These are phyloP conservation scores for Isaurus tuberculatus DNA, from an alignment of 92 coral and sea anemone genomes.

Conservation along the genomic window DNA sequence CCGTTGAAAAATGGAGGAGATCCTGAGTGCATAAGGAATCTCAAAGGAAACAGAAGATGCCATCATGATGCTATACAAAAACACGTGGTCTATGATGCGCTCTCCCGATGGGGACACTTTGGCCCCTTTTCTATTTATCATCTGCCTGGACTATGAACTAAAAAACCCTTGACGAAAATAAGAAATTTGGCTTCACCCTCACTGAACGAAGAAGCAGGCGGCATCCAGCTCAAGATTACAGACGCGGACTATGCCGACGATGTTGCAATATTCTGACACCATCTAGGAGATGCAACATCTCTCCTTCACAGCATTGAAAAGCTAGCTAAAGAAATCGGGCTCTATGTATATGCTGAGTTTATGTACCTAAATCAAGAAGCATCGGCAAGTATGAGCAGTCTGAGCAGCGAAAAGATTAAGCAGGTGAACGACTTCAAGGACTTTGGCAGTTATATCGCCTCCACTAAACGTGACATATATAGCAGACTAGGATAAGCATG, in stretches of 20 bases:
- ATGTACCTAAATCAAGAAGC: constrained; percentile 31
- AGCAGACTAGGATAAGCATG: constrained; percentile 48
- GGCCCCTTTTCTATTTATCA: constrained; percentile 56
- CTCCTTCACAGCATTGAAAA: constrained; percentile 37
- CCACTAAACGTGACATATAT: constrained; percentile 51
- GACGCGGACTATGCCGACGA: constrained; percentile 66
- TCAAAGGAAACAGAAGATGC: constrained; percentile 26
- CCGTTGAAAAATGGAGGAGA: constrained; percentile 15
- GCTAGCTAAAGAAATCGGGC: constrained; percentile 40
- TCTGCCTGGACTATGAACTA: constrained; percentile 55
- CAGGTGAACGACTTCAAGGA: constrained; percentile 21
- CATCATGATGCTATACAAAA: constrained; percentile 25
- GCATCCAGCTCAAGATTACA: constrained; percentile 53
- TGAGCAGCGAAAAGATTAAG: background rate
- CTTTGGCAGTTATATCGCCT: constrained; percentile 53
- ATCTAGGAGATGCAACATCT: constrained; percentile 41
- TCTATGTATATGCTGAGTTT: constrained; percentile 43
- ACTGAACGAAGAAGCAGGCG: constrained; percentile 41
- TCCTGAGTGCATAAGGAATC: constrained; percentile 26
- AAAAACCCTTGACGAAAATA: constrained; percentile 29
- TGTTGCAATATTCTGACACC: constrained; percentile 41
- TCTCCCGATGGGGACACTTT: constrained; percentile 41
- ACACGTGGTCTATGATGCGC: constrained; percentile 24
- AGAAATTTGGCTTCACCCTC: constrained; percentile 41
- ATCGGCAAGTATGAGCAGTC: background rate